Base-by-base conservation (phyloP, 1,140 invertebrate genomes). In the Heliconius hewitsoni region DNA sequence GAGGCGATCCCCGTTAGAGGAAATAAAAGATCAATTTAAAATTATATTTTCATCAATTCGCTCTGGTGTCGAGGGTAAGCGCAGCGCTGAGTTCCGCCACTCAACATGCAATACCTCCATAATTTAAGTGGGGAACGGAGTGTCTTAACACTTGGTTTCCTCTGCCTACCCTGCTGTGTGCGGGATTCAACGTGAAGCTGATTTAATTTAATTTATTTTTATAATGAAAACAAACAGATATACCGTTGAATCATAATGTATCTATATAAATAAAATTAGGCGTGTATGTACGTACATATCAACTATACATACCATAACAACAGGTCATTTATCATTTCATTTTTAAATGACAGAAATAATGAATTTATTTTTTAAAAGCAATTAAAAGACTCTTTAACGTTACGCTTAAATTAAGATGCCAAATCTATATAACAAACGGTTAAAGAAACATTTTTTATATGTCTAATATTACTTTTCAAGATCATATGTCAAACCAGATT, bases 341-440 rank as follows among this genome's bases (percentile, higher is more conserved):
- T 46, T 39, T 76, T 19, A 39, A 76, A 27, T 76, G 74, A 76
- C 74, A 27, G 30, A 23, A 60, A 39, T 66, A 75, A 75, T 75
- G 19, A 42, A 76, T 76, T 76, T 76, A 76, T 76, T 76, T 76
- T 23, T 76, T 76, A 30, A 46, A 42, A 71, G 23, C 74, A 76
- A 76, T 76, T 76, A 76, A 76, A 60, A 76, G 5, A 11, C 74
- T 18, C 30, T 30, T 30, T 30, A 27, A 23, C 57, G 57, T 30
- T 66, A 66, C 57, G 57, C 57, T 11, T 60, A 60, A 60, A 60
- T 60, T 60, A 60, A 60, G 57, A 23, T 27, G 57, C 11, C 23
- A 27, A 60, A 60, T 9, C 57, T 13, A 23, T 11, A 57, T 60
- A 3, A 27, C 57, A 60, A 60, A 11, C 57, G n/a, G 8, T 23